These are phyloP conservation scores for Spilogale gracilis DNA, from an alignment of 2,113 vertebrate species.

Conservation along the genomic window DNA sequence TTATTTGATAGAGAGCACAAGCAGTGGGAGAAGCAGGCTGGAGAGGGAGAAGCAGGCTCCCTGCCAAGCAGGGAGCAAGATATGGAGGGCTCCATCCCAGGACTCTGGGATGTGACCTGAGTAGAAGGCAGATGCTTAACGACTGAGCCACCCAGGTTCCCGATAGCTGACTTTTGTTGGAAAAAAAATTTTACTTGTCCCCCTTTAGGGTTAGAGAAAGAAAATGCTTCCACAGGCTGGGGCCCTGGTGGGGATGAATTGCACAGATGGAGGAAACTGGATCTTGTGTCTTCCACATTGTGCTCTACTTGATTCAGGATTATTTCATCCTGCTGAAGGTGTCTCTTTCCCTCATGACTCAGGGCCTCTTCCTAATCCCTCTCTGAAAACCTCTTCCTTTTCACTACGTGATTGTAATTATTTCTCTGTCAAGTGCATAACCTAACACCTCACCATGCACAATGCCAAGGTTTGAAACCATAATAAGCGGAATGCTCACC, in stretches of 20 bases:
- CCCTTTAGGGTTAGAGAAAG: conserved; percentile 19
- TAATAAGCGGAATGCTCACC: conserved; percentile 87
- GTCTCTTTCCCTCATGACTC: conserved; percentile 74
- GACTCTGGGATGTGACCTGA: too few relatives aligned
- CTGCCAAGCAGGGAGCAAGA: too few relatives aligned
- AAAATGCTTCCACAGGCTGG: background rate
- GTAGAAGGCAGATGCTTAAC: too few relatives aligned
- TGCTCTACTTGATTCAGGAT: conserved; percentile 82
- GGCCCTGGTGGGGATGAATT: conserved; percentile 64
- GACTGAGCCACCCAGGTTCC: too few relatives aligned
- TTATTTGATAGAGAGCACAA: too few relatives aligned
- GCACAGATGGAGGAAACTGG: conserved; percentile 67
- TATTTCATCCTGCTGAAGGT: conserved; percentile 83
- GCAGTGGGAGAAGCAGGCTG: too few relatives aligned
- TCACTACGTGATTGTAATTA: conserved; percentile 82
- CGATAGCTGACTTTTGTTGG: background rate
- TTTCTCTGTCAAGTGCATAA: conserved; percentile 83
- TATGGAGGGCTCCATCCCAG: too few relatives aligned
- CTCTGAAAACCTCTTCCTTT: conserved; percentile 82
- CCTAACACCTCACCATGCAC: conserved; percentile 84
- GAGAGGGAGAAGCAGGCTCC: too few relatives aligned
- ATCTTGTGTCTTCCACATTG: conserved; percentile 61
- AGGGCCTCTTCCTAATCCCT: conserved; percentile 80
- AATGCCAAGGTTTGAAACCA: conserved; percentile 84
- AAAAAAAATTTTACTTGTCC: background rate